Evolutionary conservation across 2,797 vertebrate species (phyloP), one percentile per base, ranked within the genome.

Genomic region (Smutsia gigantea): DNA sequence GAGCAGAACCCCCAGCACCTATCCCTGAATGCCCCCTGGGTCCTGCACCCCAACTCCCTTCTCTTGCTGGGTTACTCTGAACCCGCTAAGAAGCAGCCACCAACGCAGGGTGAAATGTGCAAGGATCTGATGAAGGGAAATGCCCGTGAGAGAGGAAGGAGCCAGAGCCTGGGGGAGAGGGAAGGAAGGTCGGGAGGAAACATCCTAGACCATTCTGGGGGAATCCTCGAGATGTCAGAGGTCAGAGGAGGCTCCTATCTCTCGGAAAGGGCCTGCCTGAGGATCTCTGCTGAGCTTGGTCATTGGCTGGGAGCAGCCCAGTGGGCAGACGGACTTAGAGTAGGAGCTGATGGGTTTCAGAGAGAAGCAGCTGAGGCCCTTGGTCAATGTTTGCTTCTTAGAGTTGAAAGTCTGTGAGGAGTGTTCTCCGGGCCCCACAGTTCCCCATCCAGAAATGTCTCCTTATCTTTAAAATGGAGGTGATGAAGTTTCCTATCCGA

Each of bases 381-480:
- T 69, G 72, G n/a, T 86, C 34, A 23, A 2, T 57, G 81, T 78
- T 83, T 23, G 57, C 17, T 92, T 57, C 71, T 66, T 51, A n/a
- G 1, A 34, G 53, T 21, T 37, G n/a, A 61, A 95, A 31, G 2
- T 90, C 34, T 23, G 0, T 39, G n/a, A 92, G 74, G 39, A 34
- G 17, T 39, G 25, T 55, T 77, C 49, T 81, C 46, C 34, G 13
- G 34, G 66, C 59, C 55, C 19, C 21, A 34, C 14, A 42, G 23
- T 19, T 74, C 57, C 37, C 82, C 72, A 68, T n/a, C 19, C 39
- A 72, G 39, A 51, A 78, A 51, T n/a, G 19, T 75, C 89, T 97
- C 77, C 92, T 93, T 90, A 93, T 75, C 79, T 92, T 55, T 81
- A 91, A 96, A 93, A 75, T 13, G n/a, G 64, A 93, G 68, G 53